phyloP scores from a whole-genome alignment of 1,140 invertebrate genomes.

The Meloidogyne floridensis region DNA sequence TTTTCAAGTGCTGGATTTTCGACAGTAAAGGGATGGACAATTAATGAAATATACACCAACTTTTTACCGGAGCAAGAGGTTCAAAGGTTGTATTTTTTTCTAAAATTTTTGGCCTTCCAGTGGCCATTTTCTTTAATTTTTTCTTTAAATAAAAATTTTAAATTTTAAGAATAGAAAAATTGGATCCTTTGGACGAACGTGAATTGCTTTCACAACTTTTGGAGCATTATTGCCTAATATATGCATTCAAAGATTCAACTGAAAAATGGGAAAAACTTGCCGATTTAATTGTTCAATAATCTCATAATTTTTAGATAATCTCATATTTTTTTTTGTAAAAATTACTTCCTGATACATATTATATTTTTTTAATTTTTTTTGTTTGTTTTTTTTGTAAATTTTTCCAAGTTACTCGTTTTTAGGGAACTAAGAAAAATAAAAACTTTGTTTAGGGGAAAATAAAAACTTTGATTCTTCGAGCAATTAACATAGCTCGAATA shows the following conservation, averaged over 20 bases:
- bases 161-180: slow-evolving; percentile 74
- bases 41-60: slow-evolving; percentile 83
- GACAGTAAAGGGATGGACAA: slow-evolving; percentile 81
- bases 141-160: too few relatives aligned
- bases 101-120: too few relatives aligned
- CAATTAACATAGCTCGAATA: too few relatives aligned
- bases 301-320: background rate
- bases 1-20: slow-evolving; percentile 77
- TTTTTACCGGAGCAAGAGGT: slow-evolving; percentile 76
- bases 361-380: slow-evolving; percentile 18
- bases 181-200: slow-evolving; percentile 83
- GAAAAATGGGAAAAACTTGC: slow-evolving; percentile 35
- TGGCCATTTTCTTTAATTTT: too few relatives aligned
- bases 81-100: slow-evolving; percentile 68
- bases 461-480: too few relatives aligned
- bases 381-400: background rate
- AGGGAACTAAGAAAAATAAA: too few relatives aligned
- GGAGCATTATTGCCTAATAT: slow-evolving; percentile 81
- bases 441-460: too few relatives aligned
- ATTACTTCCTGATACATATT: background rate
- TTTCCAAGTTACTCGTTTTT: too few relatives aligned
- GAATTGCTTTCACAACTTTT: slow-evolving; percentile 77
- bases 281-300: slow-evolving; percentile 37
- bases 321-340: background rate
- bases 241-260: slow-evolving; percentile 77